These are phyloP conservation scores for Micrasema minimum DNA, from an alignment of 1,140 invertebrate species.

Conservation along the genomic window DNA sequence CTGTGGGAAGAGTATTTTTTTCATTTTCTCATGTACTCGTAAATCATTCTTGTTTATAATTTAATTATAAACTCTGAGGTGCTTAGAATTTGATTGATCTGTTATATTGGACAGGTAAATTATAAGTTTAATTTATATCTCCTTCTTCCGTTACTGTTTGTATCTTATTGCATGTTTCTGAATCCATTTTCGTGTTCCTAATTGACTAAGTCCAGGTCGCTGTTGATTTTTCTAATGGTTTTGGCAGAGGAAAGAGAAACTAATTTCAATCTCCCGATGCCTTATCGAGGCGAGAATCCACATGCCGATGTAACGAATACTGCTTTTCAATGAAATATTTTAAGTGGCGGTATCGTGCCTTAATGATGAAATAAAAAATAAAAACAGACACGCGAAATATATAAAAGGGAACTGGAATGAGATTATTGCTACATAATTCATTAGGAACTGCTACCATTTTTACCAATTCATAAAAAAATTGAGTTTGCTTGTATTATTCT, in stretches of 20 bases:
- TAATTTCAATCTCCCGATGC: slow-evolving; percentile 3
- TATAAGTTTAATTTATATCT: not conserved
- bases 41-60: not conserved
- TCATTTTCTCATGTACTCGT: not conserved
- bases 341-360: not conserved
- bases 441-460: too few relatives aligned
- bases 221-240: slow-evolving; percentile 18
- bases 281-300: not conserved
- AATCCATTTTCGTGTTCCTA: not conserved
- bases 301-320: not conserved
- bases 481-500: too few relatives aligned
- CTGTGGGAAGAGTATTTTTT: too few relatives aligned
- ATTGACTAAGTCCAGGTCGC: not conserved
- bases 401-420: too few relatives aligned
- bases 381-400: not conserved
- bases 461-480: too few relatives aligned
- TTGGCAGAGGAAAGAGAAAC: not conserved
- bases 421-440: too few relatives aligned
- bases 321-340: not conserved
- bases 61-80: not conserved
- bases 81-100: not conserved
- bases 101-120: not conserved
- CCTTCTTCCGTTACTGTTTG: not conserved
- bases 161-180: not conserved
- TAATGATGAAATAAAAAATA: not conserved